These are phyloP conservation scores for Perccottus glenii DNA, from an alignment of 2,113 vertebrate species.

Conservation along the genomic window DNA sequence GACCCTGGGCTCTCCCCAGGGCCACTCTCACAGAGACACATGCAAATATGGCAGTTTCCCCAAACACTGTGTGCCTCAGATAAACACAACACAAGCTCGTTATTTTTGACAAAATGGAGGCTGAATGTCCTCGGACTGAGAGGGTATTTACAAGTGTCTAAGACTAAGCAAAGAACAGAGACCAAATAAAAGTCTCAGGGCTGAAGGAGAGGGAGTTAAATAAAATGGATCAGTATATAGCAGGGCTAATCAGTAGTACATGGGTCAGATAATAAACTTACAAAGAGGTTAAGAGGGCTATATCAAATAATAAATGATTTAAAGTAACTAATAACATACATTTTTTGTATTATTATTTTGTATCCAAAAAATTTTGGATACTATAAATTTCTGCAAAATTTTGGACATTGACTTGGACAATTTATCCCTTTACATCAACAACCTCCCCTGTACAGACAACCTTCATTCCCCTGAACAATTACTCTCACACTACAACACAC, in stretches of 20 bases:
- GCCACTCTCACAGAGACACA: conserved; percentile 28
- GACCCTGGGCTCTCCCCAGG: conserved; percentile 21
- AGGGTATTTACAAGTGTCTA: not conserved
- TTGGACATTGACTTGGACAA: no score
- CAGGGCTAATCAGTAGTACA: not conserved
- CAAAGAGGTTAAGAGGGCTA: no score
- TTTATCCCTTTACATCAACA: no score
- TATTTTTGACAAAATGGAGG: conserved; percentile 4
- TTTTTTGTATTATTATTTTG: no score
- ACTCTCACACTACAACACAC: no score
- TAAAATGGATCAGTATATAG: not conserved
- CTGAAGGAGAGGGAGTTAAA: not conserved
- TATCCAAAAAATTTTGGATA: no score
- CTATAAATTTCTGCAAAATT: no score
- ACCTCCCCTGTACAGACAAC: no score
- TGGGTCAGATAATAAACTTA: not conserved
- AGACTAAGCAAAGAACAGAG: not conserved
- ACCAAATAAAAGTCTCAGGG: not conserved
- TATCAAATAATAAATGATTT: no score
- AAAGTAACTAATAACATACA: no score
- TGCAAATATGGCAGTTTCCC: conserved; percentile 26
- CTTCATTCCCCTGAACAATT: no score
- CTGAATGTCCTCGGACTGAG: not conserved
- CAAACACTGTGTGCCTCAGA: conserved; percentile 20
- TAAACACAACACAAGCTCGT: conserved; percentile 19